A percentile compares a stretch with the other conserved stretches of the same genome.
Conservation (phyloP, 2,797 vertebrate species). For the Huso huso region DNA sequence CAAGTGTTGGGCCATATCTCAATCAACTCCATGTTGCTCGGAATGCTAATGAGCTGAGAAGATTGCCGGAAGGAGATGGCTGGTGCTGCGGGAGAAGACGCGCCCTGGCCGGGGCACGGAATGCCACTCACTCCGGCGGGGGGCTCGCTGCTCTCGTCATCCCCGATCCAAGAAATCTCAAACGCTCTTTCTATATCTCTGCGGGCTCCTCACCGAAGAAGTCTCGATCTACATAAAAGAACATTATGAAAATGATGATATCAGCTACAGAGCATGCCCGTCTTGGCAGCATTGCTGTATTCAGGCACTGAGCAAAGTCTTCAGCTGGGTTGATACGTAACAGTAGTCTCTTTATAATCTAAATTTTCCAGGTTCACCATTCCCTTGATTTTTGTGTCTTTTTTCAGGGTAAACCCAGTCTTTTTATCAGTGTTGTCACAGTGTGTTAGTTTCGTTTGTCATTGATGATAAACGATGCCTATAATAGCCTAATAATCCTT, state of each 20-base stretch:
- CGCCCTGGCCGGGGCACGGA: conserved; percentile 43
- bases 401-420: conserved; percentile 25
- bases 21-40: conserved; percentile 12
- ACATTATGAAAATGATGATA: conserved; percentile 72
- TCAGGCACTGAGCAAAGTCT: conserved; percentile 53
- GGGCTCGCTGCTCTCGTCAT: conserved; percentile 45
- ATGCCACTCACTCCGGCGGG: conserved; percentile 60
- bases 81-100: conserved; percentile 17
- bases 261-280: conserved; percentile 58
- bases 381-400: conserved; percentile 4
- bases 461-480: conserved; percentile 30
- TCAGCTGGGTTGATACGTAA: conserved; percentile 57
- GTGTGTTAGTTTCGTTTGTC: conserved; percentile 21
- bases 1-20: conserved; percentile 9
- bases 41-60: conserved; percentile 19
- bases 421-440: conserved; percentile 21
- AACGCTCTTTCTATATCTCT: conserved; percentile 60
- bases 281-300: conserved; percentile 50
- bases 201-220: conserved; percentile 63
- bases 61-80: conserved; percentile 10
- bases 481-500: neutral
- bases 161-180: conserved; percentile 47
- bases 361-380: conserved; percentile 17
- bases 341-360: conserved; percentile 55
- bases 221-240: conserved; percentile 62